Percentiles rank a stretch among this genome's conserved stretches.
Evolutionary conservation across 2,113 vertebrate species (phyloP).

Genomic region (Boulengeromyrus knoepffleri): DNA sequence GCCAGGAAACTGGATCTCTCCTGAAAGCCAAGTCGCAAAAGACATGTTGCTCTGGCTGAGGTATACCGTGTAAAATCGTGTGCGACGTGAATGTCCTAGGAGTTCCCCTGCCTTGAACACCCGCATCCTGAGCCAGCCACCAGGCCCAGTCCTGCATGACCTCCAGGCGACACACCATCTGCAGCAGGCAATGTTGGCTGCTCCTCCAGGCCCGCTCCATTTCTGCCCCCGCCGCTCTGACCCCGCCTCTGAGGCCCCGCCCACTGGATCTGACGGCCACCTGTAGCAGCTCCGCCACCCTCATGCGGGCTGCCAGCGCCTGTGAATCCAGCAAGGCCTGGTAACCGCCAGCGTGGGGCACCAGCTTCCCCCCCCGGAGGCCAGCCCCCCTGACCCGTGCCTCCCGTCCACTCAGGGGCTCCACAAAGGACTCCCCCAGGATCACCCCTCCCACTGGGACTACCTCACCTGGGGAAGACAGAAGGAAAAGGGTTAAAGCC

Average conservation of each 20-base stretch:
- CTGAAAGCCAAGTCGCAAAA: slow-evolving; percentile 40
- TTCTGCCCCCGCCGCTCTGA: slow-evolving; percentile 52
- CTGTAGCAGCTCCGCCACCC: slow-evolving; percentile 26
- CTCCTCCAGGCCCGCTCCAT: slow-evolving; percentile 53
- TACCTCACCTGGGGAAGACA: slow-evolving; percentile 58
- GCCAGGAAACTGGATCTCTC: slow-evolving; percentile 61
- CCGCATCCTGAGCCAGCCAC: slow-evolving; percentile 51
- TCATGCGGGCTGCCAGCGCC: slow-evolving; percentile 31
- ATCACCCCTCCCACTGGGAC: slow-evolving; percentile 71
- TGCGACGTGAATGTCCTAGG: neutral
- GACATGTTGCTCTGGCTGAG: neutral
- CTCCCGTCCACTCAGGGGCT: slow-evolving; percentile 69
- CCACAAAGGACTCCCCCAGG: slow-evolving; percentile 68
- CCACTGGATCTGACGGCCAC: slow-evolving; percentile 14
- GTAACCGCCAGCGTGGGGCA: slow-evolving; percentile 63
- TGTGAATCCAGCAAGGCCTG: slow-evolving; percentile 66
- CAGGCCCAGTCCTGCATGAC: slow-evolving; percentile 50
- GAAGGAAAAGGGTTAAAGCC: neutral
- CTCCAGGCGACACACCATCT: slow-evolving; percentile 58
- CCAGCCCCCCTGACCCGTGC: slow-evolving; percentile 58
- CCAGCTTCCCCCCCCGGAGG: slow-evolving; percentile 40
- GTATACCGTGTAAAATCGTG: neutral
- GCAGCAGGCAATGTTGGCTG: slow-evolving; percentile 56
- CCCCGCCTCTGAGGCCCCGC: slow-evolving; percentile 30
- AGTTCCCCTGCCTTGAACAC: slow-evolving; percentile 55